These are phyloP conservation scores for Nasonovia ribisnigri DNA, from an alignment of 2,888 invertebrate genomes.

Conservation along the genomic window DNA sequence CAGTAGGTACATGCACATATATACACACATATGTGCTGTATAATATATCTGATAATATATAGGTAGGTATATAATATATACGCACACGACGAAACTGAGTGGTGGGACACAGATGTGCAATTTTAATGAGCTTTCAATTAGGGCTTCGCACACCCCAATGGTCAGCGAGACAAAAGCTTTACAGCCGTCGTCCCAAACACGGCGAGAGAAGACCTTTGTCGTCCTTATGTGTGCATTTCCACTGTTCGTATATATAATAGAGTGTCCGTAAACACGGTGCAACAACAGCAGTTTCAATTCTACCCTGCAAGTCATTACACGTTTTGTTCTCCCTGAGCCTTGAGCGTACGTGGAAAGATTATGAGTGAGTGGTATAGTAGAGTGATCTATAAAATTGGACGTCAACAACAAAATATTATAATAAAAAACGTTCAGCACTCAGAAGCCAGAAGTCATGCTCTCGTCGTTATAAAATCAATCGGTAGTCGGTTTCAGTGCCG, in stretches of 20 bases:
- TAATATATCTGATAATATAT: background rate
- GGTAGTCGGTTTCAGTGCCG: too few species aligned
- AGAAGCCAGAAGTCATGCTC: background rate
- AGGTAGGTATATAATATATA: background rate
- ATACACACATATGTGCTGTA: background rate
- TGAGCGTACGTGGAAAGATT: background rate
- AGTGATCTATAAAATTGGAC: background rate
- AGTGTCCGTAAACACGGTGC: background rate
- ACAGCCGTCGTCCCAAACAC: background rate
- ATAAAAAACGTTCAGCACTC: too few species aligned
- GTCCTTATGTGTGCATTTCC: background rate
- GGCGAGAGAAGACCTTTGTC: background rate
- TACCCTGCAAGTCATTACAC: background rate
- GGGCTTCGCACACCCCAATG: constrained; percentile 33
- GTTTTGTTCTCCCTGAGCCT: background rate
- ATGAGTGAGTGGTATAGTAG: background rate
- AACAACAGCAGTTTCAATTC: constrained; percentile 10
- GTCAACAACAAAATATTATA: background rate
- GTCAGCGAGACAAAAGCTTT: constrained; percentile 41
- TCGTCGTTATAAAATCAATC: background rate
- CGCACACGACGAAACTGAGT: background rate
- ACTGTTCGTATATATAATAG: background rate
- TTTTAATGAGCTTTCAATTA: constrained; percentile 62
- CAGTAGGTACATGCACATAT: too few species aligned
- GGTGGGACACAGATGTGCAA: constrained; percentile 22